Percentiles rank a stretch among this genome's conserved stretches.
These are phyloP conservation scores for Cryptus viduatorius DNA, from an alignment of 2,888 invertebrate genomes.

Conservation along the genomic window DNA sequence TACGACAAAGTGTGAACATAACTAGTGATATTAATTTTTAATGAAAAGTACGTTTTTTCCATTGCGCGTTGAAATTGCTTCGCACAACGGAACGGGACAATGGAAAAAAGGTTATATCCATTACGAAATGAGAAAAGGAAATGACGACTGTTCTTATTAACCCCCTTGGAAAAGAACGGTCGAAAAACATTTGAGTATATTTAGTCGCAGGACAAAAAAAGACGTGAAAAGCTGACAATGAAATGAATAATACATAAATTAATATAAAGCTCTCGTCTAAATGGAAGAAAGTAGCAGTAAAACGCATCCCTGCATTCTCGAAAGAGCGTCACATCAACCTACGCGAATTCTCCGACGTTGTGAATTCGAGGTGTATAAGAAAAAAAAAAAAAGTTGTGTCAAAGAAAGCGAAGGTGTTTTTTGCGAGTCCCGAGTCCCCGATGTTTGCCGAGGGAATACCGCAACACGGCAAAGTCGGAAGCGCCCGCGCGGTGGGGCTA, in stretches of 20 bases:
- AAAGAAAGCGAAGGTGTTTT: constrained; percentile 42
- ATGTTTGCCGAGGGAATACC: constrained; percentile 38
- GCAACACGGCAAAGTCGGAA: not conserved
- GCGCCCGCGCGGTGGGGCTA: not conserved
- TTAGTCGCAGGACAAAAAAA: not conserved
- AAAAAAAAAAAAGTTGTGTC: not conserved
- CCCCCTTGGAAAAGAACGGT: too few relatives aligned
- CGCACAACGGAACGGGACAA: not conserved
- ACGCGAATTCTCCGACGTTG: not conserved
- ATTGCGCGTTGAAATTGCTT: not conserved
- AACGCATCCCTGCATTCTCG: constrained; percentile 2
- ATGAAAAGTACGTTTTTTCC: not conserved
- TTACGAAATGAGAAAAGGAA: not conserved
- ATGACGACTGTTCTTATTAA: not conserved
- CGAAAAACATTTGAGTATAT: not conserved
- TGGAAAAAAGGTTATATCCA: not conserved
- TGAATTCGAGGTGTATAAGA: not conserved
- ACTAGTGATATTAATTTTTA: not conserved
- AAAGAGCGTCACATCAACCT: not conserved
- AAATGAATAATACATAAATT: not conserved
- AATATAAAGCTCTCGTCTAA: not conserved
- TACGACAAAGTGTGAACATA: not conserved
- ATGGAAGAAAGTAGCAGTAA: not conserved
- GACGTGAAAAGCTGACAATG: not conserved
- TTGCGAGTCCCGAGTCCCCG: constrained; percentile 1